A percentile compares a stretch with the other conserved stretches of the same genome.
phyloP scores from a whole-genome alignment of 2,797 vertebrate species.

The Sarcoramphus papa region DNA sequence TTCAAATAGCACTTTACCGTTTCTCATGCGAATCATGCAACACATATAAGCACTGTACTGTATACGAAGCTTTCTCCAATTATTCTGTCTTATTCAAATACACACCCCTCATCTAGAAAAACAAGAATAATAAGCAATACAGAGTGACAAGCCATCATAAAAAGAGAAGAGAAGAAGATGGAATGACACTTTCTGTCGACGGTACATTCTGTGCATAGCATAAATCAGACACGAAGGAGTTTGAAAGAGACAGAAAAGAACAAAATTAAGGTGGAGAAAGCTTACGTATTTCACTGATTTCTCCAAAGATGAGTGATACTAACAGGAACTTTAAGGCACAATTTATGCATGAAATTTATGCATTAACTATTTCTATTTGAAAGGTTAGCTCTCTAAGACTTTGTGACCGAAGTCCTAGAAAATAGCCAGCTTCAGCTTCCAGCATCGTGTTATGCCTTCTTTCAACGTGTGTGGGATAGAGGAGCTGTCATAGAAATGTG shows the following conservation, averaged over 20 bases:
- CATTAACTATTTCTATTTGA: not conserved
- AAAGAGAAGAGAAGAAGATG: not conserved
- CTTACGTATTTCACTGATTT: not conserved
- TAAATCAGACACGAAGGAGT: not conserved
- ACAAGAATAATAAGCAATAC: constrained; percentile 1
- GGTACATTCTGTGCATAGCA: not conserved
- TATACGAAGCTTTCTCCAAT: not conserved
- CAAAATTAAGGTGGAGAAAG: not conserved
- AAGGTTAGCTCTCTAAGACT: not conserved
- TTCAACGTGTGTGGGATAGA: not conserved
- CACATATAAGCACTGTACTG: not conserved
- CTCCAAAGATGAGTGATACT: not conserved
- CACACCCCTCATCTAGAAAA: not conserved
- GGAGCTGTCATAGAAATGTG: not conserved
- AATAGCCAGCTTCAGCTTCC: not conserved
- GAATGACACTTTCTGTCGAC: not conserved
- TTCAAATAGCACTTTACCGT: constrained; percentile 15
- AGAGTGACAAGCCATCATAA: not conserved
- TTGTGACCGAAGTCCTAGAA: not conserved
- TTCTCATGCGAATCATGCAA: not conserved
- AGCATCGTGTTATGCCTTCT: not conserved
- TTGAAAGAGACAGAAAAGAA: not conserved
- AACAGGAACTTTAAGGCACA: not conserved
- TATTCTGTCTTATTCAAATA: constrained; percentile 33
- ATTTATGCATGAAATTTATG: not conserved